Percentiles rank a stretch among this genome's conserved stretches.
Conservation (phyloP, 2,888 invertebrate genomes). For the Entomobrya proxima region DNA sequence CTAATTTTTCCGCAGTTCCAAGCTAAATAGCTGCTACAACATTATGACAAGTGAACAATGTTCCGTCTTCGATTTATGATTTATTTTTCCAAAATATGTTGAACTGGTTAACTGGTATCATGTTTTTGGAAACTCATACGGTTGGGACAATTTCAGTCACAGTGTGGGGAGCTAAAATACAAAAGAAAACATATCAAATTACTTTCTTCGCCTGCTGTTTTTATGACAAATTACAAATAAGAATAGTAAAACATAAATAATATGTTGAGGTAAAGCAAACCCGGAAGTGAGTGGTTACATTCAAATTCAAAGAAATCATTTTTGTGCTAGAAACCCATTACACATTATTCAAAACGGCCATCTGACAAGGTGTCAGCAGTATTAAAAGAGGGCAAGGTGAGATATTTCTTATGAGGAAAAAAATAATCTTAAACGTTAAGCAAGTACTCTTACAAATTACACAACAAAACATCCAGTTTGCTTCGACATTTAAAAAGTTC, state of each 20-base stretch:
- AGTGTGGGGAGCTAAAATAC: not conserved
- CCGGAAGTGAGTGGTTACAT: too few relatives aligned
- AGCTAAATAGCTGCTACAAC: not conserved
- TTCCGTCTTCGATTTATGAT: not conserved
- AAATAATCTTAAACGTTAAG: too few relatives aligned
- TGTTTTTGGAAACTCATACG: not conserved
- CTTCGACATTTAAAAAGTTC: too few relatives aligned
- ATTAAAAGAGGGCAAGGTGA: too few relatives aligned
- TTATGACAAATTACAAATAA: not conserved
- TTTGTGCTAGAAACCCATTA: too few relatives aligned
- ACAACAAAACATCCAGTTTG: too few relatives aligned
- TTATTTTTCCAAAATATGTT: not conserved
- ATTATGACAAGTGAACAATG: not conserved
- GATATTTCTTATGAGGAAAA: too few relatives aligned
- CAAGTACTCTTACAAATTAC: too few relatives aligned
- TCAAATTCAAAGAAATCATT: too few relatives aligned
- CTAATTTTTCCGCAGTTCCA: constrained; percentile 1
- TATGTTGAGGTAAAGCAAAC: not conserved
- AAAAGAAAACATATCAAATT: constrained; percentile 6
- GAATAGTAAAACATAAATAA: not conserved
- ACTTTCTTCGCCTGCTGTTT: not conserved
- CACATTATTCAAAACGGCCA: too few relatives aligned
- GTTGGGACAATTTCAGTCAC: not conserved
- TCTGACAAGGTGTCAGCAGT: too few relatives aligned
- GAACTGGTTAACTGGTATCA: not conserved